Base-by-base conservation (phyloP, 2,797 vertebrate genomes). In the Poecilia picta region DNA sequence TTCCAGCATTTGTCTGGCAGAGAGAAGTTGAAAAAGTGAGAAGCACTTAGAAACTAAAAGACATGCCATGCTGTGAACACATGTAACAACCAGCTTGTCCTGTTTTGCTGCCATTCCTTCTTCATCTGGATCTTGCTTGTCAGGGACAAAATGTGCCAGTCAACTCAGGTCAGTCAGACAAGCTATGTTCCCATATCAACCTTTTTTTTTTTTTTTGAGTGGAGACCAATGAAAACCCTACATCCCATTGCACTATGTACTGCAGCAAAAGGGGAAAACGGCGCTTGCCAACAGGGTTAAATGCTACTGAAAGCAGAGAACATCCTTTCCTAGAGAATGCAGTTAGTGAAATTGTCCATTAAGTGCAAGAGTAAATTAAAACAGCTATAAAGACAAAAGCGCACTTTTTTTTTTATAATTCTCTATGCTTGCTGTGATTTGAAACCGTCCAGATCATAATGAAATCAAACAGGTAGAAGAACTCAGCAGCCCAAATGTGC, bases 71-170 rank as follows among this genome's bases (percentile, higher is more conserved):
- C 86, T 76, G 77, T 33, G 76, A 84, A 78, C 84, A 87, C 86
- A 87, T 81, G 77, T 81, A 77, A 81, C 74, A 79, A 79, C 28
- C 25, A 75, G 73, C 76, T 85, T 59, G 49, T 82, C 72, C 77
- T 81, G 81, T 72, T 64, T 80, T 72, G 64, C 51, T 66, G 55
- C 81, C 70, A 12, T 77, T 66, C 45, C 80, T 77, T 72, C 80
- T 78, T 57, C 83, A 81, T 87, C 72, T 83, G 75, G 77, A 77
- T 83, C 83, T 89, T 73, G 85, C 80, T 87, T 87, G 47, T 81
- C 83, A 82, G 88, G 90, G 84, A 92, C 89, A 90, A 72, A n/a
- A 74, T 85, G 91, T 93, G 86, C 83, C 75, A 76, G 87, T 85
- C 82, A 90, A 74, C 55, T 86, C 80, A 83, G 76, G 81, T 80